phyloP scores from a whole-genome alignment of 2,113 vertebrate genomes.

The Eulacestoma nigropectus region DNA sequence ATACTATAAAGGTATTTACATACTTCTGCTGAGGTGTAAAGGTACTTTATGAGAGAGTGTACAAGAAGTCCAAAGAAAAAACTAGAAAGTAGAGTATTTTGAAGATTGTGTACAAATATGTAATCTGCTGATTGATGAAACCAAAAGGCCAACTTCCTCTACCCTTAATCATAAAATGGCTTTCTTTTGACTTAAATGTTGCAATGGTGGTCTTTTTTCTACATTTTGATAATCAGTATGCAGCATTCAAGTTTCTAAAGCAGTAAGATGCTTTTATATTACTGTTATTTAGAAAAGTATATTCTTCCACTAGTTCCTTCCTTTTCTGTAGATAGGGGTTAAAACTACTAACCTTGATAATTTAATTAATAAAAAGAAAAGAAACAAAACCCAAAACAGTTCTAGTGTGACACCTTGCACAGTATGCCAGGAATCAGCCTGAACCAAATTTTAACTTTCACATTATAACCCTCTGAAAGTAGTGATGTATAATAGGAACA shows the following conservation, averaged over 20 bases:
- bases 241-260: conserved; percentile 6
- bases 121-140: background rate
- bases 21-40: background rate
- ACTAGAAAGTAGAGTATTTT: background rate
- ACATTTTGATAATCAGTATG: background rate
- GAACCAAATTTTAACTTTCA: conserved; percentile 59
- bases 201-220: background rate
- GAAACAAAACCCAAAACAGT: background rate
- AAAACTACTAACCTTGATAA: conserved; percentile 14
- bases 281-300: background rate
- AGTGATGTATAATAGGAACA: conserved; percentile 34
- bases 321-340: background rate
- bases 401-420: conserved; percentile 18
- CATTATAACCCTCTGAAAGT: conserved; percentile 55
- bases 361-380: conserved; percentile 23
- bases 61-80: conserved; percentile 16
- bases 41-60: background rate
- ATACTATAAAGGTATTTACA: background rate
- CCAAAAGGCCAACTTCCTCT: background rate
- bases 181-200: background rate
- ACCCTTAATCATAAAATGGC: background rate
- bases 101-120: background rate
- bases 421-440: conserved; percentile 54
- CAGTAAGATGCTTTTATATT: conserved; percentile 25
- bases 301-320: background rate